Evolutionary conservation across 2,888 invertebrate species (phyloP), one percentile per base, ranked within the genome.

Genomic region (Xanthorhoe spadicearia): DNA sequence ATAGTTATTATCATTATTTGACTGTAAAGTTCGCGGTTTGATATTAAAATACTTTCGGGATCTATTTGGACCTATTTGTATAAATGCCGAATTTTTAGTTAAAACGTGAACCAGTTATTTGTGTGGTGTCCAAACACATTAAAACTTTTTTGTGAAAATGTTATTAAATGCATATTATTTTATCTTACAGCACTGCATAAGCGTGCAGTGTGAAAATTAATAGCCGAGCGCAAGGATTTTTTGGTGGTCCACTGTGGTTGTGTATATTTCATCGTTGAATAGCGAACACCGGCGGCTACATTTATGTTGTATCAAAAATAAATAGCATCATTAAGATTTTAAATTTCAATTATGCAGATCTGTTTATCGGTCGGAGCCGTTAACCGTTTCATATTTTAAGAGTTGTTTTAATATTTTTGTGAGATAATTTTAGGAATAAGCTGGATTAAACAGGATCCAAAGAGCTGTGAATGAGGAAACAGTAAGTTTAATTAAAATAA

Each of bases 121-220:
- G 38, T 38, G 13, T 38, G 32, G 13, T 38, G 32, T 32, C 32
- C 32, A 32, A 32, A 32, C 52, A 57, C 23, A 19, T 43, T 43
- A 43, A 13, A 43, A 43, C 10, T 13, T 43, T 43, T 43, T 13
- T 60, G 64, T 66, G 35, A 68, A 56, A 51, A 52, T 57, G 49
- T 50, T 50, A 64, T 64, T 55, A 64, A 64, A 64, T 18, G 18
- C 35, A 66, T 66, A 62, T 54, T 58, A 66, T 66, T 59, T 62
- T 62, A 59, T 62, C 50, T 66, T 50, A 61, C 59, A 62, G 15
- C 59, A 59, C 51, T 35, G 66, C 54, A 66, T 55, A 59, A 62
- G 54, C 55, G 23, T 55, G 59, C 54, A 54, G 49, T 51, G 53
- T 51, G 62, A 13, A 62, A 62, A 62, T 55, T 55, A 58, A 66